Percentiles rank a stretch among this genome's conserved stretches.
phyloP scores from a whole-genome alignment of 2,888 invertebrate genomes.

The Philhelius pedissequus region DNA sequence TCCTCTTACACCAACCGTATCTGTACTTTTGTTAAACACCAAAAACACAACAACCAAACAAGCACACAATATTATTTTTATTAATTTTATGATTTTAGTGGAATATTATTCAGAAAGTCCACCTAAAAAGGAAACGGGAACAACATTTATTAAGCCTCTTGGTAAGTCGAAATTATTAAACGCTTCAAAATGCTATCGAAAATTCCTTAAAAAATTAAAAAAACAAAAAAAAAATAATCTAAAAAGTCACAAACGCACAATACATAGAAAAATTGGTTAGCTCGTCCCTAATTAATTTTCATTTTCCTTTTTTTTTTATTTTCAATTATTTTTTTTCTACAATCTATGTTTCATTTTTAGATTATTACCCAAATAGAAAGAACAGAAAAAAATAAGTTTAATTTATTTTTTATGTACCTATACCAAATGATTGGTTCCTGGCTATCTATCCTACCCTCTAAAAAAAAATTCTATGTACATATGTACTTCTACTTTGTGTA shows the following conservation, averaged over 20 bases:
- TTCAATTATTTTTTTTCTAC: conserved; percentile 8
- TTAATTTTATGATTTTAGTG: conserved; percentile 54
- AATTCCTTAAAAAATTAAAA: not conserved
- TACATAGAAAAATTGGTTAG: conserved; percentile 32
- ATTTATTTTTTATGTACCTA: conserved; percentile 52
- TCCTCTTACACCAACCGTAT: not conserved
- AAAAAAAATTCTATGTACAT: not conserved
- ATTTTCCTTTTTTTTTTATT: conserved; percentile 6
- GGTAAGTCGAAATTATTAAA: conserved; percentile 39
- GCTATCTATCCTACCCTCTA: not conserved
- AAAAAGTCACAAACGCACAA: conserved; percentile 23
- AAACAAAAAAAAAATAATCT: not conserved
- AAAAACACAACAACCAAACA: not conserved
- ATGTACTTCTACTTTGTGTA: not conserved
- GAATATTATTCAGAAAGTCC: conserved; percentile 45
- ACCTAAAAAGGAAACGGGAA: conserved; percentile 3
- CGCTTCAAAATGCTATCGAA: not conserved
- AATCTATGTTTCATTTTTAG: conserved; percentile 34
- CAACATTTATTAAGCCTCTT: conserved; percentile 57
- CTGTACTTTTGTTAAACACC: conserved; percentile 32
- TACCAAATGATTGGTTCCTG: conserved; percentile 23
- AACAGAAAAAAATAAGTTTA: conserved; percentile 56
- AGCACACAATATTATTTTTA: conserved; percentile 14
- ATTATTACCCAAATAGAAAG: conserved; percentile 65
- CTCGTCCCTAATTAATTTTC: conserved; percentile 53